Percentiles rank a stretch among this genome's conserved stretches.
phyloP scores from a whole-genome alignment of 2,888 invertebrate species.

The Ormia ochracea region DNA sequence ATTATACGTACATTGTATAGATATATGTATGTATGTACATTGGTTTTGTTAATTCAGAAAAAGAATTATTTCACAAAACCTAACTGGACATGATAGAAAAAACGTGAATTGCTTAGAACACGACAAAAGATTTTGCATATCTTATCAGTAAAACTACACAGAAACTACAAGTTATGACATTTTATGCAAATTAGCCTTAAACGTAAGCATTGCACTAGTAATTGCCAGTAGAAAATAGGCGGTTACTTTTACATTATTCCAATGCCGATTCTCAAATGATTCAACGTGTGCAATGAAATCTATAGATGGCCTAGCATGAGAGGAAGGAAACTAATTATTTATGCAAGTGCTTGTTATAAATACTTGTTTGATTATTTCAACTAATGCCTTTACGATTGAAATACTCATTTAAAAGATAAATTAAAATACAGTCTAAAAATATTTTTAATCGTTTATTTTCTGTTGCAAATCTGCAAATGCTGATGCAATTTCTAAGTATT shows the following conservation, averaged over 20 bases:
- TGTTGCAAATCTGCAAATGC: no score
- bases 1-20: no score
- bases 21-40: no score
- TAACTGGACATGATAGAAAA: not conserved
- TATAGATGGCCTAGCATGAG: not conserved
- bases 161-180: not conserved
- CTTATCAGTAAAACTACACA: not conserved
- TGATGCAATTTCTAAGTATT: no score
- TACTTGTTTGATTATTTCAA: not conserved
- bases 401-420: no score
- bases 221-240: not conserved
- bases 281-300: not conserved
- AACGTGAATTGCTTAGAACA: conserved; percentile 25
- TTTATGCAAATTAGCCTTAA: not conserved
- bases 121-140: not conserved
- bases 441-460: no score
- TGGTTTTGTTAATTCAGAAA: no score
- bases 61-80: not conserved
- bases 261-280: not conserved
- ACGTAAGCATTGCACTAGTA: not conserved
- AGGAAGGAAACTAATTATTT: conserved; percentile 1
- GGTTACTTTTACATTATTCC: not conserved
- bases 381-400: not conserved
- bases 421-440: no score
- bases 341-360: not conserved